These are phyloP conservation scores for Podabrus alpinus DNA, from an alignment of 2,888 invertebrate species.

Conservation along the genomic window DNA sequence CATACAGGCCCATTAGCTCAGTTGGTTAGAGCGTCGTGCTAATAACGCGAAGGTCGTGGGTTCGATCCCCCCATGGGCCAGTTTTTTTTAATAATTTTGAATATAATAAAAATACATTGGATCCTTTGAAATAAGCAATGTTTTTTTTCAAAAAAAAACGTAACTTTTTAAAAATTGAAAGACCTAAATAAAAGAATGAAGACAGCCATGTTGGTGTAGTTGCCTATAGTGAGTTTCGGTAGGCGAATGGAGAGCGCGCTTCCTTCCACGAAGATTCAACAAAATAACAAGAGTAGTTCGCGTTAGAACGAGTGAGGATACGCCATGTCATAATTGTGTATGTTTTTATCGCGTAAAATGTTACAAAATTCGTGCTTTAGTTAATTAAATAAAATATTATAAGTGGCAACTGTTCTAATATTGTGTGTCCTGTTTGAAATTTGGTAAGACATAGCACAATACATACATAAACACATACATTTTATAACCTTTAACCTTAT, in stretches of 20 bases:
- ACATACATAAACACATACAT: not conserved
- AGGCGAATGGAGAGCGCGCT: not conserved
- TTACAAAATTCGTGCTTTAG: not conserved
- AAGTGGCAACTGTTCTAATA: not conserved
- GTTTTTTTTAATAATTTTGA: slow-evolving; percentile 39
- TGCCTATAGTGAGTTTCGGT: not conserved
- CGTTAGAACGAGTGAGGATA: not conserved
- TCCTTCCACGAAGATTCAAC: not conserved
- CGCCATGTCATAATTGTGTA: not conserved
- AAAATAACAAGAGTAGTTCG: not conserved
- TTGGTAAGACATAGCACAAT: not conserved
- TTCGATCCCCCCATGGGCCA: slow-evolving; percentile 77
- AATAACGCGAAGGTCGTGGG: slow-evolving; percentile 78
- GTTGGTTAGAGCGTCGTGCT: slow-evolving; percentile 79
- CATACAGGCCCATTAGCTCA: slow-evolving; percentile 70
- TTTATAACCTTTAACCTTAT: not conserved
- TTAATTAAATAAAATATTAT: not conserved
- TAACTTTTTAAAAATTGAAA: no score
- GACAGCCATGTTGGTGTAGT: not conserved
- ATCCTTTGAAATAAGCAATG: no score
- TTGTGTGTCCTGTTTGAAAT: not conserved
- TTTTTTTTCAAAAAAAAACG: no score
- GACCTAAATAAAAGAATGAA: no score
- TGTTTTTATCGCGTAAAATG: not conserved
- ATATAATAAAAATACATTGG: no score